Conservation (phyloP, 1,140 invertebrate species). For the Capitella teleta region DNA sequence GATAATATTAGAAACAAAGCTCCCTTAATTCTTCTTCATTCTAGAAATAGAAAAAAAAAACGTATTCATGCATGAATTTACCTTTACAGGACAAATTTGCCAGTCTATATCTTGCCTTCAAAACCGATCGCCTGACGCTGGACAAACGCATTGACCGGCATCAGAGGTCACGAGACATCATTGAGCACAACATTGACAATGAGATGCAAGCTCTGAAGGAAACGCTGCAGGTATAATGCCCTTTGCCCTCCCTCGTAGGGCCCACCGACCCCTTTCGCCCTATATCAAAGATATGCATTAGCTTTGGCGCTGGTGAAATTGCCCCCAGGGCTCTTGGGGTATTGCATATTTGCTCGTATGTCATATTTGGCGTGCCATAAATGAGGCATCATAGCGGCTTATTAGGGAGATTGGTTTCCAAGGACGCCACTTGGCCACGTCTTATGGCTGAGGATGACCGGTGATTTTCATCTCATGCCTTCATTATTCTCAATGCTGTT, state of each 20-base stretch:
- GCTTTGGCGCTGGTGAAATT: no score
- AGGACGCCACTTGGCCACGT: no score
- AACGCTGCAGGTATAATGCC: conserved; percentile 29
- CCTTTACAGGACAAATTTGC: conserved; percentile 44
- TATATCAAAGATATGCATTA: neutral
- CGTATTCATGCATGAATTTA: no score
- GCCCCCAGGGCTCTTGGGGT: no score
- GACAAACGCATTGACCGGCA: conserved; percentile 42
- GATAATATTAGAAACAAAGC: neutral
- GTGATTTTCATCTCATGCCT: no score
- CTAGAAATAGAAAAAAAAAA: neutral
- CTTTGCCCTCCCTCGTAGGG: no score
- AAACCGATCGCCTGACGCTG: conserved; percentile 46
- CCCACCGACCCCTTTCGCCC: neutral
- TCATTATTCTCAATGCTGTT: no score
- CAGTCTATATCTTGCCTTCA: conserved; percentile 45
- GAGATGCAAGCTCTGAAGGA: conserved; percentile 41
- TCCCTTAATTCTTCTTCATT: neutral
- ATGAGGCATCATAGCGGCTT: no score
- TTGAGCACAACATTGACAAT: conserved; percentile 44
- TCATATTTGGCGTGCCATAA: no score
- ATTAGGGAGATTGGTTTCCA: no score
- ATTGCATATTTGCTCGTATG: no score
- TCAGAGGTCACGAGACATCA: conserved; percentile 44
- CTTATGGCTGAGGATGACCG: no score